Conservation (phyloP, 1,140 invertebrate genomes). For the Proales similis region DNA sequence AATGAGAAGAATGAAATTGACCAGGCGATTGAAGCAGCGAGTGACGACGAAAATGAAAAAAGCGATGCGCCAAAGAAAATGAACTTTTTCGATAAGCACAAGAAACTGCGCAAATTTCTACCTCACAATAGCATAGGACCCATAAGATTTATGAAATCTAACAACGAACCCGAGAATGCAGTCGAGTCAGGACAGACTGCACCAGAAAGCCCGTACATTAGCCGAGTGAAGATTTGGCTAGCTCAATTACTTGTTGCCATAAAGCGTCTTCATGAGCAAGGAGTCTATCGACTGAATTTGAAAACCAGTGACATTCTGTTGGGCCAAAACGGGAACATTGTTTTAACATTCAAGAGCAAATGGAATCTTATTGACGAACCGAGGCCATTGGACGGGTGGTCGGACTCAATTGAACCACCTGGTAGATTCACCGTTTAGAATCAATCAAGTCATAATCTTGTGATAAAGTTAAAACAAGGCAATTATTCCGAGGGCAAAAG, state of each 20-base stretch:
- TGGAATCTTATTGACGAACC: slow-evolving; percentile 27
- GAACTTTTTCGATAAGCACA: neutral
- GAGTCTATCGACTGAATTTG: neutral
- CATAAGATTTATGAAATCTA: neutral
- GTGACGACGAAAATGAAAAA: slow-evolving; percentile 4
- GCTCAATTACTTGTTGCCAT: slow-evolving; percentile 7
- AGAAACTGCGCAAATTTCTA: slow-evolving; percentile 4
- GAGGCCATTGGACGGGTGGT: neutral
- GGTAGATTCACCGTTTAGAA: neutral
- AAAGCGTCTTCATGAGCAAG: slow-evolving; percentile 13
- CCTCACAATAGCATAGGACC: neutral
- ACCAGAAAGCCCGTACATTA: neutral
- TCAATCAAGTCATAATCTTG: neutral
- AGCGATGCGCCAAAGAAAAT: neutral
- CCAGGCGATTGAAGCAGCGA: too few relatives aligned
- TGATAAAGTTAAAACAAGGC: neutral
- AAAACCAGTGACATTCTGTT: slow-evolving; percentile 4
- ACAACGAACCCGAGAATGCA: slow-evolving; percentile 8
- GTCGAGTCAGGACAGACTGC: neutral
- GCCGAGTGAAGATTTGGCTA: slow-evolving; percentile 21
- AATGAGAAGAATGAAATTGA: too few relatives aligned
- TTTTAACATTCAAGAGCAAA: slow-evolving; percentile 20
- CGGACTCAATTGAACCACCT: slow-evolving; percentile 9
- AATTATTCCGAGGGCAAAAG: neutral
- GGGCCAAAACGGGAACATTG: neutral